These are phyloP conservation scores for Palythoa grandiflora DNA, from an alignment of 92 coral and sea anemone species.

Conservation along the genomic window DNA sequence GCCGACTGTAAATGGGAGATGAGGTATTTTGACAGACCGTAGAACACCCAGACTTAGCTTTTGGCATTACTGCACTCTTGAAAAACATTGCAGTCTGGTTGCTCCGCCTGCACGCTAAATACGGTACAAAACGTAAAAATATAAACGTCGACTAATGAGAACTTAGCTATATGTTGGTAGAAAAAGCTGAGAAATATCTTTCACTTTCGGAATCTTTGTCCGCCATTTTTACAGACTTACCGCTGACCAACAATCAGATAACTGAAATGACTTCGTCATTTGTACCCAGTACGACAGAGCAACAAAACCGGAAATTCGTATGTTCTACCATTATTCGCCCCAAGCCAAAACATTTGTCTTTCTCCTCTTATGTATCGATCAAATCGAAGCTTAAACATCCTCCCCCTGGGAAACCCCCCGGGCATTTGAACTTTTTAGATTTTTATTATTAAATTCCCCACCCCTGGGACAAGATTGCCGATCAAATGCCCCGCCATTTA, in stretches of 20 bases:
- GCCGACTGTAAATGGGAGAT: neutral
- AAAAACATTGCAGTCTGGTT: neutral
- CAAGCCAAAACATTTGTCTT: too few species aligned
- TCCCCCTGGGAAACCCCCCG: too few species aligned
- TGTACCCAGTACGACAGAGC: neutral
- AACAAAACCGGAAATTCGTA: too few species aligned
- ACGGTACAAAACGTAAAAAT: neutral
- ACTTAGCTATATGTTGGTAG: neutral
- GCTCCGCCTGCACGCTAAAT: neutral
- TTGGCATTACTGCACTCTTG: neutral
- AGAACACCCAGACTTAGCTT: neutral
- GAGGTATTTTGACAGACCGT: neutral
- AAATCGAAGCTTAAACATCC: too few species aligned
- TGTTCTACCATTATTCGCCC: too few species aligned
- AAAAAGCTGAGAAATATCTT: neutral
- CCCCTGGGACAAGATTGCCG: too few species aligned
- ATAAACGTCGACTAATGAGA: neutral
- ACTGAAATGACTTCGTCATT: neutral
- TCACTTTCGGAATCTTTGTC: constrained; percentile 20
- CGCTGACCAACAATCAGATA: constrained; percentile 25
- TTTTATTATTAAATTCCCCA: too few species aligned
- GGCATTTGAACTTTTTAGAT: too few species aligned
- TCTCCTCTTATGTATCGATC: too few species aligned
- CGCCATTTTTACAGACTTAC: constrained; percentile 20
- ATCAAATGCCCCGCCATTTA: too few species aligned